Evolutionary conservation across 2,797 vertebrate species (phyloP), one percentile per base, ranked within the genome.

Genomic region (Cossypha heuglini): DNA sequence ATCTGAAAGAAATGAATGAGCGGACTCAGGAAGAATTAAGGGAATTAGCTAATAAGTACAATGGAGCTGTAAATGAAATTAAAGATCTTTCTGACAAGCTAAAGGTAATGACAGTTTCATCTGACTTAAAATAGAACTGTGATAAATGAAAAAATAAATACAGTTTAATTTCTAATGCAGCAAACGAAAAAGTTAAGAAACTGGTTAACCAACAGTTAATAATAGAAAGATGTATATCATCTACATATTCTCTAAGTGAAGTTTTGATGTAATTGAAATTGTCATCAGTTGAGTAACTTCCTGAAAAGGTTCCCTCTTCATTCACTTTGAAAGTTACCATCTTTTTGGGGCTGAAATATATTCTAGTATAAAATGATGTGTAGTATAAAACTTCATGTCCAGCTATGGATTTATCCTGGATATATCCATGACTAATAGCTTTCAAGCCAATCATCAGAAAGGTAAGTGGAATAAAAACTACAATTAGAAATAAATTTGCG

Each of bases 1-100:
- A 99, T 96, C 98, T 99, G 97, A 99, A 99, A 98, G 99, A 99
- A 97, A 99, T 99, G 99, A 99, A 99, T 29, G 99, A 99, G 91
- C 96, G 99, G 95, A 98, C 99, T 95, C 99, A 99, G 97, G 99
- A 99, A 97, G 99, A 99, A 98, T 98, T 99, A 85, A 97, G 98
- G 95, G 99, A 99, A 97, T 98, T 99, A 91, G 99, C 99, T 90
- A 99, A 99, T 97, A 99, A 99, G 90, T 99, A 99, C 97, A 99
- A 99, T 64, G 99, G 98, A 54, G 99, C 99, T 8, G 99, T 99
- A 96, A 99, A 99, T 92, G 99, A 99, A 97, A 99, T 99, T 95
- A 99, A 99, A 97, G 99, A 99, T 97, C 99, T 99, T 80, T 98
- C 99, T 14, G 99, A 99, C 97, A 99, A 99, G 78, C 98, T 99